These are phyloP conservation scores for Agonopterix subpropinquella DNA, from an alignment of 2,888 invertebrate genomes.

Conservation along the genomic window DNA sequence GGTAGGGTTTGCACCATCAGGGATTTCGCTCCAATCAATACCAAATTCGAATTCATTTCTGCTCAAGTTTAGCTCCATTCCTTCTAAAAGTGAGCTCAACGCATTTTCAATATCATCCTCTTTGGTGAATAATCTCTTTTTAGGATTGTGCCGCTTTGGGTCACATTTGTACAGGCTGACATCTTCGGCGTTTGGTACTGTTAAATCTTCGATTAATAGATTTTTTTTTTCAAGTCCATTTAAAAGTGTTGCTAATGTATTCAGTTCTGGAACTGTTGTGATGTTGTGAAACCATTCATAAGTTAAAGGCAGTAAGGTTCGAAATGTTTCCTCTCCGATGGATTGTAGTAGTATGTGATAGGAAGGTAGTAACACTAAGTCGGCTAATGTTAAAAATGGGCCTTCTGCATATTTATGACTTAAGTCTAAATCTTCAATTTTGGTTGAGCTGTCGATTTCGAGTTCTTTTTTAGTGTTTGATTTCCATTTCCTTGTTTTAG, in stretches of 20 bases:
- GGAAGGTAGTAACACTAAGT: constrained; percentile 85
- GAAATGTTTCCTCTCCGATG: constrained; percentile 41
- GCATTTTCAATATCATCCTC: constrained; percentile 84
- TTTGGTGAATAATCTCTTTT: constrained; percentile 83
- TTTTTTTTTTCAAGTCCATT: constrained; percentile 17
- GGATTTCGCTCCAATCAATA: constrained; percentile 83
- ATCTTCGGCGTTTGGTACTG: constrained; percentile 68
- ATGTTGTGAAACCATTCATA: constrained; percentile 77
- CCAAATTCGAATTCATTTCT: constrained; percentile 31
- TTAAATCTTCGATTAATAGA: constrained; percentile 22
- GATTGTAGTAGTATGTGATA: constrained; percentile 76
- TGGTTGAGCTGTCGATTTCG: constrained; percentile 55
- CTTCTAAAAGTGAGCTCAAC: constrained; percentile 53
- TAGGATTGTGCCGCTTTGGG: constrained; percentile 84
- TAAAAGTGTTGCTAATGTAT: constrained; percentile 21
- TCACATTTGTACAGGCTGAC: constrained; percentile 87
- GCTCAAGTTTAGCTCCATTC: constrained; percentile 54
- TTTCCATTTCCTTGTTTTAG: constrained; percentile 67
- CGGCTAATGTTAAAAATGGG: constrained; percentile 86
- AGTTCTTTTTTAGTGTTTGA: constrained; percentile 52
- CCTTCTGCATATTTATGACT: constrained; percentile 90
- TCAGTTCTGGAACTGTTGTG: constrained; percentile 29
- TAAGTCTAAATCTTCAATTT: constrained; percentile 68
- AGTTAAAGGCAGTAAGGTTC: constrained; percentile 75
- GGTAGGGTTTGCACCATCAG: constrained; percentile 83